Conservation (phyloP, 2,797 vertebrate species). For the Thalassophryne amazonica region DNA sequence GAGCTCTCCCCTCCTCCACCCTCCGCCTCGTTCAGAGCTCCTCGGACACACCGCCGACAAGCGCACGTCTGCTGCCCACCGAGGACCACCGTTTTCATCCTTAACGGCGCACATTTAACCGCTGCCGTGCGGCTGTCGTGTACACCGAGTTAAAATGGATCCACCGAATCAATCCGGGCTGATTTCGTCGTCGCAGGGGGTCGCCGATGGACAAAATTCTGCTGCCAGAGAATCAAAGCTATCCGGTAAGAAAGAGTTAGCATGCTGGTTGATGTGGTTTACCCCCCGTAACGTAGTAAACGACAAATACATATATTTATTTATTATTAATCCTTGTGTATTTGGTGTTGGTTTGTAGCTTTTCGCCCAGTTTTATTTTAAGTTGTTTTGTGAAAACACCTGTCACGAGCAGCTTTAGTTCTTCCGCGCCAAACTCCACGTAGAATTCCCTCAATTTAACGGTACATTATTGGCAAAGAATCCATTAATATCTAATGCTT, state of each 20-base stretch:
- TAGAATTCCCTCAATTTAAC: too few species aligned
- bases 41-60: too few species aligned
- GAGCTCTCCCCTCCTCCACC: slow-evolving; percentile 43
- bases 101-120: slow-evolving; percentile 15
- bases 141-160: slow-evolving; percentile 72
- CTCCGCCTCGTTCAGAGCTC: slow-evolving; percentile 50
- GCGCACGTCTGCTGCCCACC: too few species aligned
- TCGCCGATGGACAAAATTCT: slow-evolving; percentile 76
- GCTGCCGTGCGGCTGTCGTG: slow-evolving; percentile 21
- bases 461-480: too few species aligned
- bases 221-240: slow-evolving; percentile 77
- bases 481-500: too few species aligned
- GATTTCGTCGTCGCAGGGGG: slow-evolving; percentile 81
- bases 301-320: too few species aligned
- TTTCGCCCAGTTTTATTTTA: not conserved
- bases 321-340: not conserved
- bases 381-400: slow-evolving; percentile 24
- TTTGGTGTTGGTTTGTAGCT: not conserved
- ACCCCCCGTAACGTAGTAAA: too few species aligned
- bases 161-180: slow-evolving; percentile 79
- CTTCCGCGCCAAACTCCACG: too few species aligned
- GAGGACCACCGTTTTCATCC: not conserved
- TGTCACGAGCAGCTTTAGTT: too few species aligned
- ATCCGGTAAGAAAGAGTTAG: slow-evolving; percentile 71
- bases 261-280: not conserved